phyloP scores from a whole-genome alignment of 2,797 vertebrate genomes.

The Lacerta agilis region DNA sequence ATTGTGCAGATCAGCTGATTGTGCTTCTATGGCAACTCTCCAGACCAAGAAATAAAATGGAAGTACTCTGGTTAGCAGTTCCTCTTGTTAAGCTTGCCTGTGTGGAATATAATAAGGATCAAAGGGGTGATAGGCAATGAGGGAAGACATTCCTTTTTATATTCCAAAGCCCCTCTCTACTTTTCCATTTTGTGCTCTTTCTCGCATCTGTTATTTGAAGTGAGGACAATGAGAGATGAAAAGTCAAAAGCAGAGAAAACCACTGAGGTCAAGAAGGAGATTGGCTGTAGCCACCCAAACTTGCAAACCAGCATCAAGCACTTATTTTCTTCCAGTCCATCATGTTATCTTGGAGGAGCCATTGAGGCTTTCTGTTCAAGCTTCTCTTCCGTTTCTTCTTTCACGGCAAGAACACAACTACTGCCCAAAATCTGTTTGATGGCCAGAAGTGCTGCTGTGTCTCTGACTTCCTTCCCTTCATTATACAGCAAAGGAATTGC shows the following conservation, averaged over 20 bases:
- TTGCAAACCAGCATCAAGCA: slow-evolving; percentile 25
- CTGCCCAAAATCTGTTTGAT: slow-evolving; percentile 22
- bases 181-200: slow-evolving; percentile 9
- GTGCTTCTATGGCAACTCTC: background rate
- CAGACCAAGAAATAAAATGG: background rate
- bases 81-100: background rate
- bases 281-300: slow-evolving; percentile 5
- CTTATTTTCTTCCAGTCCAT: slow-evolving; percentile 39
- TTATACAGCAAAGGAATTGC: slow-evolving; percentile 33
- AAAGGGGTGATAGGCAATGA: background rate
- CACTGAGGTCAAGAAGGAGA: slow-evolving; percentile 22
- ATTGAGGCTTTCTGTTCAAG: background rate
- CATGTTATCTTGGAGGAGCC: slow-evolving; percentile 11
- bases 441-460: background rate
- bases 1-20: background rate
- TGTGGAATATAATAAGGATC: background rate
- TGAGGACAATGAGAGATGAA: slow-evolving; percentile 17
- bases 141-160: background rate
- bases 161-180: background rate
- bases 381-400: slow-evolving; percentile 44
- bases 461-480: slow-evolving; percentile 23
- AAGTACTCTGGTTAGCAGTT: slow-evolving; percentile 52
- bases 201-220: slow-evolving; percentile 36
- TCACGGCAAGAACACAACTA: slow-evolving; percentile 4
- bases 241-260: background rate